A percentile compares a stretch with the other conserved stretches of the same genome.
phyloP scores from a whole-genome alignment of 2,113 vertebrate genomes.

The Pterocles burchelli region DNA sequence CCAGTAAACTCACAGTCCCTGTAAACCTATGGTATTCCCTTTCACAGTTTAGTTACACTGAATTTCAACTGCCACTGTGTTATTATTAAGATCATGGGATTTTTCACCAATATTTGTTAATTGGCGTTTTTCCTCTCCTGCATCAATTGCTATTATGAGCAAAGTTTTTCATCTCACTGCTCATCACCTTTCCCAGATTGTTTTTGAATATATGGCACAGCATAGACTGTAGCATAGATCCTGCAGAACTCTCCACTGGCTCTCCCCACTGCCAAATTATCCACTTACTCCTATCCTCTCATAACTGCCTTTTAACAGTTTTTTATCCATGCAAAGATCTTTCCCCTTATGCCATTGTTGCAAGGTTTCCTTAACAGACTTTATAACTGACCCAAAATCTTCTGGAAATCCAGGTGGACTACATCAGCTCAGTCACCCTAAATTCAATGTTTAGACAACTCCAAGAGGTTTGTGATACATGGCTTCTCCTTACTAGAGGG shows the following conservation, averaged over 20 bases:
- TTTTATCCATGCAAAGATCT: background rate
- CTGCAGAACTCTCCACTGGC: background rate
- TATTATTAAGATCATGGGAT: background rate
- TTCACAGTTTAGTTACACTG: background rate
- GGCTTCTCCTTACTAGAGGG: background rate
- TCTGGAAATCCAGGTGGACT: background rate
- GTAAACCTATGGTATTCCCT: background rate
- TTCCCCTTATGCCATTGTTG: background rate
- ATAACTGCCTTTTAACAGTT: rapidly evolving
- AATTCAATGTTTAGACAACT: background rate
- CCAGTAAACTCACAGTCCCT: background rate
- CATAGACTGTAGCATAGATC: background rate
- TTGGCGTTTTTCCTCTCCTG: background rate
- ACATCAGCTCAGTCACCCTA: background rate
- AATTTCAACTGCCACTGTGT: background rate
- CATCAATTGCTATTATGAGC: background rate
- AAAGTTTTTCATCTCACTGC: background rate
- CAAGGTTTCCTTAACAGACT: background rate
- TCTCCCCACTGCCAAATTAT: background rate
- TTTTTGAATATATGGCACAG: background rate
- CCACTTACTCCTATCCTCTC: background rate
- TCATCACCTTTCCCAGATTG: background rate
- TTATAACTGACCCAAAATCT: background rate
- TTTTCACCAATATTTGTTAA: background rate
- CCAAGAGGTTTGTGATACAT: background rate